Base-by-base conservation (phyloP, 53 echinoderm and acorn worm genomes). In the Temnopleurus reevesii region DNA sequence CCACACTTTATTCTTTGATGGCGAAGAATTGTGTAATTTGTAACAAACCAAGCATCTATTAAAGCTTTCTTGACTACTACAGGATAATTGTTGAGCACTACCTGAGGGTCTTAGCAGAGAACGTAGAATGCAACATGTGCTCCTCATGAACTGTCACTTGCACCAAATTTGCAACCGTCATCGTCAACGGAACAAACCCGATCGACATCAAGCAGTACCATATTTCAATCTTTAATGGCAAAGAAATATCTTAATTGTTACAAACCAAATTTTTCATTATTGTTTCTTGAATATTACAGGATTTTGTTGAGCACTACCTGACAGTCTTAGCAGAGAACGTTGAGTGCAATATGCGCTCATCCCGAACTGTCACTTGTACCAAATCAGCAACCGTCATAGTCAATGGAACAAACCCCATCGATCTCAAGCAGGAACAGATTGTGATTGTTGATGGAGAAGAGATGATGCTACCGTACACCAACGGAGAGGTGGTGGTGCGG, bases 331-430 rank as follows among this genome's bases (percentile, higher is more conserved):
- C 90, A 18, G 94, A 93, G 76, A 94, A 93, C 45, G 58, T 60
- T 0, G 91, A 94, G 58, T 96, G 96, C 58, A 94, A 94, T 26
- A 86, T 66, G 46, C 91, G 94, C 6, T 66, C 71, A 1, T 87
- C 65, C 18, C 76, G 90, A 25, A 89, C 80, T 17, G 94, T 96
- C 47, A 93, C 96, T 77, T 96, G 96, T 76, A 94, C 94, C 34
- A 89, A 92, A 35, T 87, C 94, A 8, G 92, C 93, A 46, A 77
- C 91, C 0, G 86, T 94, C 41, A 58, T 84, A 46, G 77, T 96
- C 43, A 93, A 93, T 51, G 81, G 87, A 21, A 94, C 96, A 15
- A 85, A 83, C 27, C 87, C 87, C 0, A 93, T 96, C 12, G 86
- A 93, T 59, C 93, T 96, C 47, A 83, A 91, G 51, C 89, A 91